Base-by-base conservation (phyloP, 2,113 vertebrate species). In the Lepisosteus oculatus region DNA sequence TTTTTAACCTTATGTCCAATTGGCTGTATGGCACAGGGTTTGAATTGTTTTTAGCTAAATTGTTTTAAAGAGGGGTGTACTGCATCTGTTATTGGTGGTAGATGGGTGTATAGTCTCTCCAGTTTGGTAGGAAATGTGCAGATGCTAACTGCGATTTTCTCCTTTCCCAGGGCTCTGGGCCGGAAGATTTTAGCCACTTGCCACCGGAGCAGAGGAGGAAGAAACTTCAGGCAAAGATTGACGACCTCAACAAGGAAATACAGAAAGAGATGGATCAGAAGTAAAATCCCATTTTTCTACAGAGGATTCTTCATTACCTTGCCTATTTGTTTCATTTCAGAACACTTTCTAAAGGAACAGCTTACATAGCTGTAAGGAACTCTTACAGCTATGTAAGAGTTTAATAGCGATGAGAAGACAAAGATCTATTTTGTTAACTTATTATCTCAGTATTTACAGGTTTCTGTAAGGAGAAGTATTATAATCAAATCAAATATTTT, bases 121-220 rank as follows among this genome's bases (percentile, higher is more conserved):
- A 14, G 7, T 59, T 59, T n/a, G 56, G 47, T 51, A 6, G 47
- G 5, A 51, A 51, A 59, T 59, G 56, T 59, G 11, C 56, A 59
- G 3, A n/a, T 59, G 7, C 29, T 29, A 1, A 29, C 29, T 29
- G 29, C 29, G 29, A 17, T 12, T 61, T 6, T 41, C 0, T 11
- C 11, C 8, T 54, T 1, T 83, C 55, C 56, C 82, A 99, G 97
- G 96, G 97, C 29, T 93, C 95, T 0, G 93, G 92, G n/a, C 95
- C 96, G 0, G 97, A 99, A 77, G 97, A 99, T 79, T 98, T 97
- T 89, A 99, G 97, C 89, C 94, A 99, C 83, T 92, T 99, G 62
- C 97, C 97, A 0, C 97, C 97, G 0, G 97, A 99, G 75, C 97
- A 99, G 78, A 93, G 97, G 63, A 94, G 96, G 81, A 99, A 99